These are phyloP conservation scores for Chrysolina oricalcia DNA, from an alignment of 2,888 invertebrate genomes.

Conservation along the genomic window DNA sequence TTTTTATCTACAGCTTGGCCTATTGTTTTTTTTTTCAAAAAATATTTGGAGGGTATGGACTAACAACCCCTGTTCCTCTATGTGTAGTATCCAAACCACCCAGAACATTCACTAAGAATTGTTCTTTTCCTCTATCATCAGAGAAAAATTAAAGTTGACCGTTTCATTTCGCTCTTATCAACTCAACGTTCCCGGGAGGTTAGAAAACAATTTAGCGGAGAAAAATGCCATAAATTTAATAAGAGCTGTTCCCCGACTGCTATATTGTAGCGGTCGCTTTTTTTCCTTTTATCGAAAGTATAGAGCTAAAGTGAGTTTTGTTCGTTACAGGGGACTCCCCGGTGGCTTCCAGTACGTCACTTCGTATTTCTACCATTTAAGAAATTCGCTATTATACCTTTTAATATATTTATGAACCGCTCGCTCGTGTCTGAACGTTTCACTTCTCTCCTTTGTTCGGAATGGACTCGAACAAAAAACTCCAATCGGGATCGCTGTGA, in stretches of 20 bases:
- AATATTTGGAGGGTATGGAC: too few species aligned
- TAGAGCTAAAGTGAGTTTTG: conserved; percentile 23
- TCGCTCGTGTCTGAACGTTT: conserved; percentile 3
- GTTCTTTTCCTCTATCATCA: not conserved
- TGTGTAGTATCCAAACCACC: not conserved
- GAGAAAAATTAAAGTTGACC: not conserved
- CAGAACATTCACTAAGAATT: not conserved
- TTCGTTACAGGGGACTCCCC: conserved; percentile 40
- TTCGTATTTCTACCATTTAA: conserved; percentile 51
- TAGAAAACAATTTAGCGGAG: conserved; percentile 40
- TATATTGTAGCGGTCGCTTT: conserved; percentile 27
- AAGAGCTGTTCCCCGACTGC: conserved; percentile 35
- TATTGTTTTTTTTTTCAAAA: too few species aligned
- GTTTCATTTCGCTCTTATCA: conserved; percentile 18
- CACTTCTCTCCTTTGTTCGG: not conserved
- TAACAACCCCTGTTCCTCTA: not conserved
- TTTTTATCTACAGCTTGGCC: too few species aligned
- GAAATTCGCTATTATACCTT: conserved; percentile 18
- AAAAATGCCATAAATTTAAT: conserved; percentile 41
- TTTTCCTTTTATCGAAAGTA: conserved; percentile 3
- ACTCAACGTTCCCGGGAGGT: conserved; percentile 27
- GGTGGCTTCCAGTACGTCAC: conserved; percentile 53
- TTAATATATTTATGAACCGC: conserved; percentile 21
- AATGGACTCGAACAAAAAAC: conserved; percentile 6
- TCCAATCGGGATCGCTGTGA: conserved; percentile 12